Conservation (phyloP, 2,113 vertebrate genomes). For the Ailurus styani region DNA sequence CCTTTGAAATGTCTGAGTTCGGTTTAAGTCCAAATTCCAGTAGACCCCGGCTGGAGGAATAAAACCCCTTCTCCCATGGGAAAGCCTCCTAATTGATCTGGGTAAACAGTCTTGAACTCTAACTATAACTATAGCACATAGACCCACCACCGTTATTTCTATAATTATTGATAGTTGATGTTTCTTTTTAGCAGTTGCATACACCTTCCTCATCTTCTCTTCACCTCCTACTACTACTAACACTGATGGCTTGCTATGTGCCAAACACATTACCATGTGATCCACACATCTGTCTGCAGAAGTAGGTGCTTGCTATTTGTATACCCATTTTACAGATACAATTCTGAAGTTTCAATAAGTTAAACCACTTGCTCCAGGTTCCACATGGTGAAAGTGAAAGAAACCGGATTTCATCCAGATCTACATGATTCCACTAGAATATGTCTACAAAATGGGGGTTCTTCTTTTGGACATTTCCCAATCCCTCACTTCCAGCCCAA, state of each 20-base stretch:
- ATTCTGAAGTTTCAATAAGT: slow-evolving; percentile 1
- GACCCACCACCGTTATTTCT: not conserved
- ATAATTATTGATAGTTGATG: not conserved
- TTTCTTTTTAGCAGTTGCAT: not conserved
- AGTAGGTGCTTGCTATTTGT: not conserved
- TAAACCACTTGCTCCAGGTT: not conserved
- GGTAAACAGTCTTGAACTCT: not conserved
- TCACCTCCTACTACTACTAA: not conserved
- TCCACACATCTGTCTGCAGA: not conserved
- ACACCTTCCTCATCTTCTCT: not conserved
- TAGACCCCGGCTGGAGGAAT: not conserved
- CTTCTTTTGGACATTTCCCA: not conserved
- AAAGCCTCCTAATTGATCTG: not conserved
- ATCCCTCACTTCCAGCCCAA: not conserved
- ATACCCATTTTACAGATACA: not conserved
- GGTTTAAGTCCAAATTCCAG: not conserved
- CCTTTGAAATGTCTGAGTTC: not conserved
- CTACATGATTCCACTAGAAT: not conserved
- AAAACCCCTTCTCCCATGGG: not conserved
- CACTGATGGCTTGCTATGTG: not conserved
- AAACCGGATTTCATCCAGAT: not conserved
- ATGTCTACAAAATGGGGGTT: not conserved
- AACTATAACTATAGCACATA: not conserved
- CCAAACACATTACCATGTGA: not conserved
- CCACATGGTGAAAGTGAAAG: not conserved